Conservation (phyloP, 2,113 vertebrate genomes). For the Lucifuga dentata region DNA sequence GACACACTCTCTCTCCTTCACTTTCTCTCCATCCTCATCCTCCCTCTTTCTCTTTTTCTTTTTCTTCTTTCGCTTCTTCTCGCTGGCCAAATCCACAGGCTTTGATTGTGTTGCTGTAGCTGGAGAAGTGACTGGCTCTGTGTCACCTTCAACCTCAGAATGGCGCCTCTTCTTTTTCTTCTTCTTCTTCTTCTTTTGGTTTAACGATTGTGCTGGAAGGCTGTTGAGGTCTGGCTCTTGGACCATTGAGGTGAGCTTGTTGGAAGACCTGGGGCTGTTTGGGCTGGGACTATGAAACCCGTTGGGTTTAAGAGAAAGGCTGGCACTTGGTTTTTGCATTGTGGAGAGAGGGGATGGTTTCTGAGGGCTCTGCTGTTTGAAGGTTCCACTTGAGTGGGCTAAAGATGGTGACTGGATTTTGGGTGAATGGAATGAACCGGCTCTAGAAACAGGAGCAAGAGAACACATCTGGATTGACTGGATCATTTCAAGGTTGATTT, state of each 20-base stretch:
- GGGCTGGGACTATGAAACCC: slow-evolving; percentile 57
- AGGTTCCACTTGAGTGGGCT: slow-evolving; percentile 56
- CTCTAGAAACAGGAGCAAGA: slow-evolving; percentile 69
- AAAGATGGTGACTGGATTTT: slow-evolving; percentile 69
- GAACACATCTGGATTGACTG: not conserved
- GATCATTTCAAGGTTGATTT: not conserved
- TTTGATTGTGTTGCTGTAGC: not conserved
- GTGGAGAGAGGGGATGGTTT: slow-evolving; percentile 61
- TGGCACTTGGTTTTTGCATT: slow-evolving; percentile 57
- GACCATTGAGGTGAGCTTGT: slow-evolving; percentile 22
- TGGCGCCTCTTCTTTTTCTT: slow-evolving; percentile 76
- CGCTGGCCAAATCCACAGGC: slow-evolving; percentile 36
- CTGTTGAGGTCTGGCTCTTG: slow-evolving; percentile 35
- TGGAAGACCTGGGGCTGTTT: slow-evolving; percentile 67
- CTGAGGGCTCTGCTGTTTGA: slow-evolving; percentile 68
- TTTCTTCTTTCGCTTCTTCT: slow-evolving; percentile 67
- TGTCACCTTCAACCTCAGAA: slow-evolving; percentile 66
- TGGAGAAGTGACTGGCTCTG: not conserved
- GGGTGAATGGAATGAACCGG: slow-evolving; percentile 77
- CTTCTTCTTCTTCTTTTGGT: slow-evolving; percentile 66
- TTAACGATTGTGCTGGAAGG: slow-evolving; percentile 13
- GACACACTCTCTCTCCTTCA: slow-evolving; percentile 33
- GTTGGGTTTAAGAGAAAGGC: slow-evolving; percentile 67
- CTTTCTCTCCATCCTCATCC: slow-evolving; percentile 20
- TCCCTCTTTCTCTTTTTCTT: slow-evolving; percentile 66